Base-by-base conservation (phyloP, 1,140 invertebrate genomes). In the Grapholita molesta region DNA sequence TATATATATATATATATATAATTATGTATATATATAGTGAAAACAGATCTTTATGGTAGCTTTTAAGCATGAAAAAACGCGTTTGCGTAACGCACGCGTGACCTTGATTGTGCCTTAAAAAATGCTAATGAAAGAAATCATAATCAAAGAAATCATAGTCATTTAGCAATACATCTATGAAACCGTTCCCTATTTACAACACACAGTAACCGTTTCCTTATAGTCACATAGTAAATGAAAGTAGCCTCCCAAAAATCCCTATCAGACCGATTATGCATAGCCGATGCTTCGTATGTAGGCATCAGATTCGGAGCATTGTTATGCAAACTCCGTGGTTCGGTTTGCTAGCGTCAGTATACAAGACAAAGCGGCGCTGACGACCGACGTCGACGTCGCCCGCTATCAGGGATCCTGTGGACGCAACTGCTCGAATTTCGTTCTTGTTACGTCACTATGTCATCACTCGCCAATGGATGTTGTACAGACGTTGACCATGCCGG, bases 311-410 rank as follows among this genome's bases (percentile, higher is more conserved):
- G 70, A 72, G 78, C 77, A 90, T 89, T 90, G 87, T 89, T 81
- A 90, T 90, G 88, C 81, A 89, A 89, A 90, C 89, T 85, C 67
- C 66, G 76, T 79, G 79, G 85, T 85, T 85, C 74, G 85, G 86
- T 82, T 84, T 83, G 81, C 79, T 71, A 81, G 76, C 80, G 81
- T 78, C 77, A 77, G 83, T 82, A 75, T 81, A 77, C 81, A 84
- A 90, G 86, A 90, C 88, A 89, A 89, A 89, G 88, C 83, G 78
- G 80, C 80, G 81, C 80, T 88, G 84, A 88, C 81, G 80, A 84
- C 80, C 82, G 80, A 82, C 80, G 76, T 85, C 81, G 78, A 80
- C 76, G 42, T 48, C 55, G 82, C 78, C 78, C 82, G 76, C 79
- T 84, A 85, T 85, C 85, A 78, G 75, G 68, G 74, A 74, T 79